These are phyloP conservation scores for Tenthredo mesomela DNA, from an alignment of 2,888 invertebrate species.

Conservation along the genomic window DNA sequence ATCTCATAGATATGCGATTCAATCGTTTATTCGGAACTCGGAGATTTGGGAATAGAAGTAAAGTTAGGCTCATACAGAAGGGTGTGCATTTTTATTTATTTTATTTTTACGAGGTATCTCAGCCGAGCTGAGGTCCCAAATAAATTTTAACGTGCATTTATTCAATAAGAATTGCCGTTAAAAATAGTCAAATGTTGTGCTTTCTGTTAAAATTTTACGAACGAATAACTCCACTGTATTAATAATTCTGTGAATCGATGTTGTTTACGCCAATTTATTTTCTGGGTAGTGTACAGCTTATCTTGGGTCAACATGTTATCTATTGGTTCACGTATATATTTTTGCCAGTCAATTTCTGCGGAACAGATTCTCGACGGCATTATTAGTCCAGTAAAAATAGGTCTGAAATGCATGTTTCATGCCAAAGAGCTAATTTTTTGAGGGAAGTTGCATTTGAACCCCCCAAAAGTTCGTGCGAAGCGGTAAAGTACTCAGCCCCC, in stretches of 20 bases:
- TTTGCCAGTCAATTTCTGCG: background rate
- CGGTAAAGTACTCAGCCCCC: too few relatives aligned
- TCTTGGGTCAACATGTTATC: background rate
- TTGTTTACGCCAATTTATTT: background rate
- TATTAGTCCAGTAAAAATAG: too few relatives aligned
- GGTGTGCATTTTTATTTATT: too few relatives aligned
- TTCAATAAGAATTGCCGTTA: background rate
- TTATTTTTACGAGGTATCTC: too few relatives aligned
- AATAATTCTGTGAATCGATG: background rate
- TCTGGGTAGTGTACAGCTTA: background rate
- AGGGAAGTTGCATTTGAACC: too few relatives aligned
- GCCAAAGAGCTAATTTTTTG: too few relatives aligned
- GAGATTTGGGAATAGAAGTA: background rate
- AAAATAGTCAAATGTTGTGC: background rate
- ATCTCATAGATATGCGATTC: background rate
- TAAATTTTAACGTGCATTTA: too few relatives aligned
- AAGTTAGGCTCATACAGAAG: background rate
- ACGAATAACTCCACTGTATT: background rate
- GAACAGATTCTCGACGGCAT: background rate
- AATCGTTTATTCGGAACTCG: background rate
- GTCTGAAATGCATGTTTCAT: too few relatives aligned
- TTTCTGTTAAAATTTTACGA: background rate
- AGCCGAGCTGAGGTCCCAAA: too few relatives aligned
- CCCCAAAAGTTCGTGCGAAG: too few relatives aligned
- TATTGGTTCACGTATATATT: background rate